Percentiles rank a stretch among this genome's conserved stretches.
Conservation (phyloP, 92 coral and sea anemone species). For the Palythoa grandis region DNA sequence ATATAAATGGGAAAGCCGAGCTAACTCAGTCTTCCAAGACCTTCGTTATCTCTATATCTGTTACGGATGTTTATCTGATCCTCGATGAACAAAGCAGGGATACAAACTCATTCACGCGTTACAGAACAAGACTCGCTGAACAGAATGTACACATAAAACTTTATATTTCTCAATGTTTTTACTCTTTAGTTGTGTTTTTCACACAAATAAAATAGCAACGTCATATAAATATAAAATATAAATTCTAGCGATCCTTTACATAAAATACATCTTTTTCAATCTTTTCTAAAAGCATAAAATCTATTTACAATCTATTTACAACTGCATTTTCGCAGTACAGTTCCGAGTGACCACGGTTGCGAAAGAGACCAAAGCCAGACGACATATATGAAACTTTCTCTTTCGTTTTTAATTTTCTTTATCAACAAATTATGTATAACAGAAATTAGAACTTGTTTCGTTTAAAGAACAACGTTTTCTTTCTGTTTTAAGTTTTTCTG, state of each 20-base stretch:
- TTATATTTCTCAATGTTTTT: constrained; percentile 25
- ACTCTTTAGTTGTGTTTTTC: constrained; percentile 48
- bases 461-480: constrained; percentile 15
- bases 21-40: not conserved
- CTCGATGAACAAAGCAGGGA: not conserved
- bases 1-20: not conserved
- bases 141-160: not conserved
- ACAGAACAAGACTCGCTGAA: not conserved
- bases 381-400: not conserved
- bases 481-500: not conserved
- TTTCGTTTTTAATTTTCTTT: not conserved
- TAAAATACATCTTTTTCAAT: constrained; percentile 80
- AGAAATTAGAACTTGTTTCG: constrained; percentile 14
- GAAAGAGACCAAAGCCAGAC: constrained; percentile 1
- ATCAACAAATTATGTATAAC: not conserved
- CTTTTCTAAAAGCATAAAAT: constrained; percentile 46
- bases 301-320: constrained; percentile 48
- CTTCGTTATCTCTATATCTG: not conserved
- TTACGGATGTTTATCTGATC: not conserved
- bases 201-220: constrained; percentile 65
- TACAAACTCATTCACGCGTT: not conserved
- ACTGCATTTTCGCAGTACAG: constrained; percentile 17
- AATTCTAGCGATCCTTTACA: constrained; percentile 70
- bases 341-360: not conserved
- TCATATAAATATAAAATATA: constrained; percentile 70